These are phyloP conservation scores for Morpho achilles DNA, from an alignment of 2,888 invertebrate species.

Conservation along the genomic window DNA sequence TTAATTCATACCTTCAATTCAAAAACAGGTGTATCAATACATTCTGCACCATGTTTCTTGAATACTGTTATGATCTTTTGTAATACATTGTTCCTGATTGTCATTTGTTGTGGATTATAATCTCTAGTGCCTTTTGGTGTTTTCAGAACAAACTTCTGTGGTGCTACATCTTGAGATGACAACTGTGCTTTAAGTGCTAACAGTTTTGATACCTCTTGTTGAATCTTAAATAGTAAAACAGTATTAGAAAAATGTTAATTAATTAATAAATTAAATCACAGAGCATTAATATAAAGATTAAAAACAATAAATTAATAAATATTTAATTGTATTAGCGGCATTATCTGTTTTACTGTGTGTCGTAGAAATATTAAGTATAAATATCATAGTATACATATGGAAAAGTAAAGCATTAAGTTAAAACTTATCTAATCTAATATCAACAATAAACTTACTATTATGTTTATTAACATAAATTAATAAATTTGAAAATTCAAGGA, in stretches of 20 bases:
- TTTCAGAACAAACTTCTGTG: slow-evolving; percentile 92
- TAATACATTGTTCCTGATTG: slow-evolving; percentile 90
- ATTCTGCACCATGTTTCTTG: slow-evolving; percentile 97
- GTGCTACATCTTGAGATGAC: slow-evolving; percentile 74
- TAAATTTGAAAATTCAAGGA: background rate
- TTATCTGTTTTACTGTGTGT: no score
- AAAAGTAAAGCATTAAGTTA: no score
- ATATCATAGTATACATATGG: no score
- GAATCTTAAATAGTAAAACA: slow-evolving; percentile 80
- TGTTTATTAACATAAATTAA: background rate
- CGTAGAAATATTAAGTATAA: no score
- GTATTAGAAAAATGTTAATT: no score
- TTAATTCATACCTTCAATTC: slow-evolving; percentile 89
- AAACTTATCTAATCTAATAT: no score
- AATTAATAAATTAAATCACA: no score
- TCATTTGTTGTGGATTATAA: slow-evolving; percentile 97
- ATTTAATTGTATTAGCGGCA: no score
- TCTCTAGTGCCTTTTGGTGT: slow-evolving; percentile 97
- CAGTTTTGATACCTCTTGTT: slow-evolving; percentile 90
- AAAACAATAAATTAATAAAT: no score
- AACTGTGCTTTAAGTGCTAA: slow-evolving; percentile 89
- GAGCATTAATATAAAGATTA: no score
- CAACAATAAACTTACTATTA: no score
- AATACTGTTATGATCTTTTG: slow-evolving; percentile 93
- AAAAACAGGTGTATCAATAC: slow-evolving; percentile 99